Evolutionary conservation across 2,888 invertebrate genomes (phyloP).

Genomic region (Drosophila fulvimacula): DNA sequence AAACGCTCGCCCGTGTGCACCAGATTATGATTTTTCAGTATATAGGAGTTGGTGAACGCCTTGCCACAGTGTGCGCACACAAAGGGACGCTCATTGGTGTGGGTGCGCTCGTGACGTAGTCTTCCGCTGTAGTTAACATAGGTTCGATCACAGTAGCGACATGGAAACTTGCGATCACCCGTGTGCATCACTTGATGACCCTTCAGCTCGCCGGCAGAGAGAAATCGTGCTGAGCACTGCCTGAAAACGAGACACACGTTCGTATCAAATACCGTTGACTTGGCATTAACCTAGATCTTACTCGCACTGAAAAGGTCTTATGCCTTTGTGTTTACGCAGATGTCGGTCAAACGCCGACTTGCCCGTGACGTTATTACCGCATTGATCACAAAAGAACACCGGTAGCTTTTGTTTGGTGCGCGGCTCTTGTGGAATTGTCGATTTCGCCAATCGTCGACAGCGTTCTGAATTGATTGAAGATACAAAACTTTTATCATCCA

Average conservation of each 20-base stretch:
- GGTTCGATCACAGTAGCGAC: conserved; percentile 73
- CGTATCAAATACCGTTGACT: background rate
- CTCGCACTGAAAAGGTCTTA: conserved; percentile 81
- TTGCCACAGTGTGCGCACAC: conserved; percentile 75
- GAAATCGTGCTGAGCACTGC: conserved; percentile 76
- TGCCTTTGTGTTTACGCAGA: conserved; percentile 80
- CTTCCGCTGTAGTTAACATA: conserved; percentile 80
- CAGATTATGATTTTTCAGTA: conserved; percentile 81
- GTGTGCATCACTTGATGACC: conserved; percentile 80
- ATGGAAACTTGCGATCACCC: conserved; percentile 76
- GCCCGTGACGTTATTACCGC: conserved; percentile 76
- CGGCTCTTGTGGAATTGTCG: conserved; percentile 19
- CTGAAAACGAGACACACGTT: conserved; percentile 36
- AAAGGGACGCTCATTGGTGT: conserved; percentile 81
- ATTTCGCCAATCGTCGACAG: conserved; percentile 13
- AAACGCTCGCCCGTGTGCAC: conserved; percentile 80
- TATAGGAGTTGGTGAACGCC: conserved; percentile 78
- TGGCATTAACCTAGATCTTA: conserved; percentile 40
- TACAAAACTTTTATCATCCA: conserved; percentile 10
- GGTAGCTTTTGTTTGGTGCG: conserved; percentile 51
- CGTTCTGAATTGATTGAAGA: conserved; percentile 20
- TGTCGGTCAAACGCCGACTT: conserved; percentile 78
- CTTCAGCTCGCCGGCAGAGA: conserved; percentile 77
- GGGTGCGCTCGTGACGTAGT: conserved; percentile 77
- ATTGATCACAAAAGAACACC: conserved; percentile 79